Conservation (phyloP, 2,888 invertebrate species). For the Celastrina argiolus region DNA sequence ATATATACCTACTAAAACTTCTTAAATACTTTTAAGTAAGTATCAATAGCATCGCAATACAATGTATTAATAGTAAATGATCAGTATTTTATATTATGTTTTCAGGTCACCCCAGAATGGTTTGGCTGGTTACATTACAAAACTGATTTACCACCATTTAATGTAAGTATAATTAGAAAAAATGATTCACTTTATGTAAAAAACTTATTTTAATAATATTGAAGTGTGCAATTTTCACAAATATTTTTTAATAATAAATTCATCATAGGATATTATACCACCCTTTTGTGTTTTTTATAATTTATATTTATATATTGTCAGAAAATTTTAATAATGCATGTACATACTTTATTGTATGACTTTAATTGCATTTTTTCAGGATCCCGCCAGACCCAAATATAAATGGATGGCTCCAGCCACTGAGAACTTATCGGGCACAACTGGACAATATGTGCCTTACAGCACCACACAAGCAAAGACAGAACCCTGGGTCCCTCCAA, state of each 20-base stretch:
- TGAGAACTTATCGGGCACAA: slow-evolving; percentile 91
- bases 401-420: slow-evolving; percentile 92
- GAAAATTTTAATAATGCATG: no score
- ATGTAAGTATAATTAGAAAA: slow-evolving; percentile 54
- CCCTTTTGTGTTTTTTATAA: no score
- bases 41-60: no score
- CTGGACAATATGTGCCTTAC: slow-evolving; percentile 91
- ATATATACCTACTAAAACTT: no score
- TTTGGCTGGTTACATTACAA: slow-evolving; percentile 98
- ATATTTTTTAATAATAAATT: no score
- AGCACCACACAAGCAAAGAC: slow-evolving; percentile 92
- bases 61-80: no score
- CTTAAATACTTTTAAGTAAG: no score
- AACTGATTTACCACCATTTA: slow-evolving; percentile 69
- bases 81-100: slow-evolving; percentile 41
- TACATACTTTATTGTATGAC: not conserved
- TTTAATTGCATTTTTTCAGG: slow-evolving; percentile 51
- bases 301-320: no score
- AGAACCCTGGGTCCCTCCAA: slow-evolving; percentile 86
- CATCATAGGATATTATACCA: no score
- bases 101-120: slow-evolving; percentile 98
- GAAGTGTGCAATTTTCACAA: no score
- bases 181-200: no score
- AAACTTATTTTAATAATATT: not conserved
- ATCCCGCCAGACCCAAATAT: slow-evolving; percentile 85